Base-by-base conservation (phyloP, 92 coral and sea anemone genomes). In the Zoanthus sociatus region DNA sequence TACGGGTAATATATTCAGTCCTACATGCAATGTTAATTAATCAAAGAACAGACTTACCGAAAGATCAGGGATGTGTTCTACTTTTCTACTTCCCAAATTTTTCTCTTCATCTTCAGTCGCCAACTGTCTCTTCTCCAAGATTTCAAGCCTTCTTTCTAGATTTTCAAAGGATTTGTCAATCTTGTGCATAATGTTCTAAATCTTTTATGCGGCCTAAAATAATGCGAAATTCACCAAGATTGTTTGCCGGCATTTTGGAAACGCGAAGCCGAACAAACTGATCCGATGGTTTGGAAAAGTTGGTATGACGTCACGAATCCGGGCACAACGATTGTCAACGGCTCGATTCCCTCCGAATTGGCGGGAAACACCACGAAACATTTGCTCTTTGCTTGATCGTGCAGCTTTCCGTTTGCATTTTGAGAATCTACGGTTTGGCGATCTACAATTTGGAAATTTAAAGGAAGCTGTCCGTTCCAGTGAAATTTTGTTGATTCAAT, bases 51-150 rank as follows among this genome's bases (percentile, higher is more conserved):
- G 71, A 68, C 73, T 68, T 68, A 68, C 73, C 73, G 73, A 68
- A 68, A 68, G 73, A 68, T 68, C 73, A 21, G 73, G 73, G 45
- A 68, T 68, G 16, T 44, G 44, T 68, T 68, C 73, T 45, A 68
- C 73, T 68, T 68, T 68, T 68, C 73, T 68, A 68, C 73, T 68
- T 68, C 73, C 45, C 73, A 26, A 69, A 26, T 32, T 69, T 69
- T 69, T 69, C 45, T 69, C 45, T 26, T 26, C 73, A 67, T 58
- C 66, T 58, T 67, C 42, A 67, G 42, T 5, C 13, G 42, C 72
- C 73, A 44, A 30, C 73, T 69, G 73, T 69, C 73, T 69, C 15
- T 32, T 69, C 73, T 69, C 73, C 15, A 16, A 2, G 69, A 3
- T 17, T 61, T 4, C 6, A 61, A 61, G 69, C 69, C 69, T 61